Conservation (phyloP, 2,113 vertebrate species). For the Apteryx mantelli region DNA sequence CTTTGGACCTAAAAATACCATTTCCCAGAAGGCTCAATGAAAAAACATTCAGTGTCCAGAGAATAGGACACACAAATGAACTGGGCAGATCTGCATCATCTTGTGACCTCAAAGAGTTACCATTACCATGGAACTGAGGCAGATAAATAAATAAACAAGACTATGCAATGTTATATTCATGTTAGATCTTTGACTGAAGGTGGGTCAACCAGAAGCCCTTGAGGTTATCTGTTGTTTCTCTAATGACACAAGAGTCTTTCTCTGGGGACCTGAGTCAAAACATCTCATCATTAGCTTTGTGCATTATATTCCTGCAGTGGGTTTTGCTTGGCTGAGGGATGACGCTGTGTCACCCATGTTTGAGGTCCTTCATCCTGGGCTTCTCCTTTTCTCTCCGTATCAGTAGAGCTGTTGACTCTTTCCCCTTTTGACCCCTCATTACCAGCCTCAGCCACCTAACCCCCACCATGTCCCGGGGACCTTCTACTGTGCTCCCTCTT, state of each 20-base stretch:
- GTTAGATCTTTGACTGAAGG: neutral
- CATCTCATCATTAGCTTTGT: neutral
- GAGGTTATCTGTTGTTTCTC: neutral
- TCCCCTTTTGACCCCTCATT: neutral
- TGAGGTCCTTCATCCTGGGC: neutral
- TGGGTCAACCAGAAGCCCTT: neutral
- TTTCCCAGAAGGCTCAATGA: accelerated
- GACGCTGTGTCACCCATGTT: neutral
- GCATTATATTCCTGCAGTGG: neutral
- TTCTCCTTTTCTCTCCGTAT: neutral
- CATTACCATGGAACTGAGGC: neutral
- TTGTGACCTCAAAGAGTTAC: neutral
- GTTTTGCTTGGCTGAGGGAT: neutral
- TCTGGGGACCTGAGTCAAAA: neutral
- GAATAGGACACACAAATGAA: neutral
- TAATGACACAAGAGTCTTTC: neutral
- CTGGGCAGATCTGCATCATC: neutral
- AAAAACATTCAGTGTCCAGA: neutral
- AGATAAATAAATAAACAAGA: neutral
- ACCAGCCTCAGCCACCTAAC: neutral
- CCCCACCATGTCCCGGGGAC: neutral
- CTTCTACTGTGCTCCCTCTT: neutral
- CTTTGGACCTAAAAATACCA: neutral
- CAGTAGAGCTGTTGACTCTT: neutral
- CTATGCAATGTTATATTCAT: neutral